These are phyloP conservation scores for Schizothorax lantsangensis DNA, from an alignment of 2,797 vertebrate genomes.

Conservation along the genomic window DNA sequence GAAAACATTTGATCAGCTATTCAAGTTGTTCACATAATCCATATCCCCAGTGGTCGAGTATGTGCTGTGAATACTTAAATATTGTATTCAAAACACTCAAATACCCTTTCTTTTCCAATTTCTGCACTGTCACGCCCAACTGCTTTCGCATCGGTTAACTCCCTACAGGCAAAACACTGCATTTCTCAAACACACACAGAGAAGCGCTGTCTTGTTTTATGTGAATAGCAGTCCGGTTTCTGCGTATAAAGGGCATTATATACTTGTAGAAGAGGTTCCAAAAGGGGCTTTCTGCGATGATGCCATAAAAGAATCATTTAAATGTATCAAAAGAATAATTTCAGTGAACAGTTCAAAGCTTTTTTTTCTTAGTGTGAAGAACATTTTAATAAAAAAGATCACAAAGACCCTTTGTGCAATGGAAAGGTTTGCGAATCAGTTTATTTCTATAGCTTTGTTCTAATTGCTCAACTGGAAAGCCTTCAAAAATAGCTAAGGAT, in stretches of 20 bases:
- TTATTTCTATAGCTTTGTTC: neutral
- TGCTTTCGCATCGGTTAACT: constrained; percentile 50
- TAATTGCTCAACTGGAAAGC: constrained; percentile 20
- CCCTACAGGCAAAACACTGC: constrained; percentile 59
- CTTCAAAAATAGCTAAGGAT: constrained; percentile 5
- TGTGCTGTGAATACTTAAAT: constrained; percentile 34
- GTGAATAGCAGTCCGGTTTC: neutral
- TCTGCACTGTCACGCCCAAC: constrained; percentile 59
- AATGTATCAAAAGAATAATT: neutral
- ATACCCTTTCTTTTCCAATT: constrained; percentile 42
- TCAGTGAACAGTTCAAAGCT: neutral
- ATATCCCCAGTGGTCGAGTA: neutral
- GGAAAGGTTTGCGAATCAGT: neutral
- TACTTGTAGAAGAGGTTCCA: neutral
- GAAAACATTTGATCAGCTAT: constrained; percentile 51
- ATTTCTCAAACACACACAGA: constrained; percentile 55
- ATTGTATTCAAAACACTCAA: constrained; percentile 18
- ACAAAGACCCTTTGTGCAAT: neutral
- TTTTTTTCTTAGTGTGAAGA: neutral
- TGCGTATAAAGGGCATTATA: neutral
- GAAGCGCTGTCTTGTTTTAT: neutral
- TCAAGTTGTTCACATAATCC: constrained; percentile 38
- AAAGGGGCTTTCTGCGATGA: neutral
- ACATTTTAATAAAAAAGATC: neutral
- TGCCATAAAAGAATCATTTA: neutral